Conservation (phyloP, 2,888 invertebrate species). For the Chrysodeixis includens region DNA sequence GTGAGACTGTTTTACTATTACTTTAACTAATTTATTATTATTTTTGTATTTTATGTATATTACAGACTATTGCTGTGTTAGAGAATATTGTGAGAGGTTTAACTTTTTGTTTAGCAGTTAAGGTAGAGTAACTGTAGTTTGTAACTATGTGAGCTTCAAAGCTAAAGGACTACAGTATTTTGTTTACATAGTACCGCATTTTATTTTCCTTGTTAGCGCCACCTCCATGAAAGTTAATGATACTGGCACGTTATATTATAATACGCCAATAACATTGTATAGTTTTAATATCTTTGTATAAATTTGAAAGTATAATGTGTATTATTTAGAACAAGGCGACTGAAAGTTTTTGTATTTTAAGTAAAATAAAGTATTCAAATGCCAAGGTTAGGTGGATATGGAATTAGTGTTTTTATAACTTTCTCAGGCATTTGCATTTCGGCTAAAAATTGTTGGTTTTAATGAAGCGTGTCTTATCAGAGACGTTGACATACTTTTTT, state of each 20-base stretch:
- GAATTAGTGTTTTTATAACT: background rate
- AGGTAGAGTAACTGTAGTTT: too few species aligned
- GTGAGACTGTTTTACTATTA: too few species aligned
- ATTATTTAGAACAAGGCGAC: constrained; percentile 40
- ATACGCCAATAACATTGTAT: background rate
- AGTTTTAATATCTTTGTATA: background rate
- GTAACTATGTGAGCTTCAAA: too few species aligned
- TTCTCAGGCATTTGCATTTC: constrained; percentile 1
- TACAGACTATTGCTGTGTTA: too few species aligned
- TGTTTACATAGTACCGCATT: too few species aligned
- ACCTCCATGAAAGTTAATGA: background rate
- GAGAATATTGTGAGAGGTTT: too few species aligned
- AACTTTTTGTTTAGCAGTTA: too few species aligned
- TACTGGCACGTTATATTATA: background rate
- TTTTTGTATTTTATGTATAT: too few species aligned
- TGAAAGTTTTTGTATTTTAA: constrained; percentile 27
- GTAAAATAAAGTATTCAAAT: constrained; percentile 27
- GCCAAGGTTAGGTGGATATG: constrained; percentile 32
- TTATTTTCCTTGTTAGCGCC: background rate
- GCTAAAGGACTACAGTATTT: too few species aligned
- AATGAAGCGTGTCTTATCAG: background rate
- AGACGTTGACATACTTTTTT: too few species aligned
- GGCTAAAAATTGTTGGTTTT: background rate
- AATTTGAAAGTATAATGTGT: constrained; percentile 3
- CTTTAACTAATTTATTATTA: too few species aligned